Base-by-base conservation (phyloP, 2,888 invertebrate species). In the Neoitamus cyanurus region DNA sequence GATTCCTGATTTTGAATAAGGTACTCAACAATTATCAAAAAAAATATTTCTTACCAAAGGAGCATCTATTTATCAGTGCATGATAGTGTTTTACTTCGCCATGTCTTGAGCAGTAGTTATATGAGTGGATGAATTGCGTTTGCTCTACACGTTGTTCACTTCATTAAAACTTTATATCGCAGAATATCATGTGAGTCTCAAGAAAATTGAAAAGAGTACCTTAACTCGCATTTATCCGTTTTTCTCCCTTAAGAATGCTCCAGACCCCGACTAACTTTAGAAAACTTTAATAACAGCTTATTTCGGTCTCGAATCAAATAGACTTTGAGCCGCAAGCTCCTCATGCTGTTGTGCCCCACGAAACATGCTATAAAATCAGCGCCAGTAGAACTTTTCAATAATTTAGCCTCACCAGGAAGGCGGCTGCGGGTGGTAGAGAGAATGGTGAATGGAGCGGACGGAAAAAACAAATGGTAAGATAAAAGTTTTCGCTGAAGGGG, bases 401-500 rank as follows among this genome's bases (percentile, higher is more conserved):
- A 73, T 73, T 73, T 73, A 20, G 15, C 36, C n/a, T 20, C 20
- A 58, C 25, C 25, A 6, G 58, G 58, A 15, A 25, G 20, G 48
- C 13, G 37, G 11, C 13, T 0, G 20, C 4, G 25, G 58, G 25
- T n/a, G 3, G 9, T 15, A 4, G 25, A 7, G 2, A 20, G 3
- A 9, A 15, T 42, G 58, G 58, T 58, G 58, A 58, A 58, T 58
- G 25, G 25, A 58, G 15, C 58, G 58, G 58, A 25, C 15, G 20
- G 73, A 73, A 73, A 36, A 28, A 69, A n/a, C 30, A 70, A 70
- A 70, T 31, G 70, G 30, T 70, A 70, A 70, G 70, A 70, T 70
- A 70, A 70, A 70, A 70, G 30, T 70, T 70, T 70, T n/a, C 11
- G 31, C 15, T 15, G 30, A 70, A 30, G 30, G 30, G 31, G 31